phyloP scores from a whole-genome alignment of 1,140 invertebrate genomes.

The Bradysia coprophila region DNA sequence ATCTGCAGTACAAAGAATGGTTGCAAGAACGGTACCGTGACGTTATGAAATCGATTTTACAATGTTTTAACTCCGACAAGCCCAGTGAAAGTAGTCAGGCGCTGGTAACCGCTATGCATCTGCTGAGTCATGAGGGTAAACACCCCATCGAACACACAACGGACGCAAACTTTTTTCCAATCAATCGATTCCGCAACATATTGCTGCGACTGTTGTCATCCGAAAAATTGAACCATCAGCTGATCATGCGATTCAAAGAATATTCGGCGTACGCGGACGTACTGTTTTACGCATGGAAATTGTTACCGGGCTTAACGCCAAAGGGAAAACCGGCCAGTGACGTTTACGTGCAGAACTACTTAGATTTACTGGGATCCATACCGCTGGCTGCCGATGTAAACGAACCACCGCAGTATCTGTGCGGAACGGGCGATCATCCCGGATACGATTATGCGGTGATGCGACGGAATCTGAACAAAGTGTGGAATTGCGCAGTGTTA shows the following conservation, averaged over 20 bases:
- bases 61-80: slow-evolving; percentile 29
- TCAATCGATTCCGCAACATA: slow-evolving; percentile 27
- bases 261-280: slow-evolving; percentile 42
- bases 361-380: slow-evolving; percentile 39
- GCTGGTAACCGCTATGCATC: slow-evolving; percentile 41
- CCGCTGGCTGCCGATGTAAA: slow-evolving; percentile 10
- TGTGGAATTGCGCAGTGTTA: slow-evolving; percentile 50
- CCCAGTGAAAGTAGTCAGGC: slow-evolving; percentile 35
- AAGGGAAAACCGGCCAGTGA: slow-evolving; percentile 29
- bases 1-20: slow-evolving; percentile 38
- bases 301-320: slow-evolving; percentile 30
- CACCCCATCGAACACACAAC: slow-evolving; percentile 28
- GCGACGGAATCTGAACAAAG: slow-evolving; percentile 35
- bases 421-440: slow-evolving; percentile 16
- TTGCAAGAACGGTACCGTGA: slow-evolving; percentile 38
- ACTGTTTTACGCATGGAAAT: slow-evolving; percentile 34
- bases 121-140: slow-evolving; percentile 43
- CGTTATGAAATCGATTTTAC: slow-evolving; percentile 29
- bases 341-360: slow-evolving; percentile 46
- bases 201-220: slow-evolving; percentile 33
- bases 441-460: slow-evolving; percentile 23
- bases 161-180: slow-evolving; percentile 22
- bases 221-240: slow-evolving; percentile 26
- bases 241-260: slow-evolving; percentile 40
- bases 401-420: slow-evolving; percentile 26